Evolutionary conservation across 2,888 invertebrate species (phyloP), one percentile per base, ranked within the genome.

Genomic region (Apamea crenata): DNA sequence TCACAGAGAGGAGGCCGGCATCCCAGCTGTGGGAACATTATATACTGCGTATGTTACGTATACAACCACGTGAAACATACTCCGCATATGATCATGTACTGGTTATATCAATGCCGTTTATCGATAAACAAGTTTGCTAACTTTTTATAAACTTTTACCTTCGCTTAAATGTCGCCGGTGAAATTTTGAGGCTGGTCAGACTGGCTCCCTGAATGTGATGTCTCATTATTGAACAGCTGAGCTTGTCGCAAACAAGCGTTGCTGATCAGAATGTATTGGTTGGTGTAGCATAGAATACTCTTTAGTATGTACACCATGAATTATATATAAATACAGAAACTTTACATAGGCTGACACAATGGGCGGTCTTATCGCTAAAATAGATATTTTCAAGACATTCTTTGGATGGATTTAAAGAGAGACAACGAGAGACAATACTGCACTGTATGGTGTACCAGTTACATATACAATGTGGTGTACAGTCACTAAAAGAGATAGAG

Each of bases 71-170:
- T 66, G 36, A 71, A 84, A 81, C 78, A 21, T 80, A 80, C 59
- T 66, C 81, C 6, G 50, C 65, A 85, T 72, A 80, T 40, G 50
- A 78, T 85, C 79, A 77, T 72, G 76, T 77, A 88, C 80, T 80
- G 77, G 69, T 83, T 69, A 72, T 82, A 88, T 86, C 80, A 81
- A 67, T 65, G 73, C 71, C 53, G 68, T 84, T 80, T 72, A 90
- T 87, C 83, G 65, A 79, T 74, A 78, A 86, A 88, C 88, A 61
- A 72, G 88, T 90, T 86, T 87, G 80, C 77, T 75, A 63, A 81
- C 75, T 89, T 87, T 88, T 81, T 81, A 86, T 81, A 71, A 81
- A 89, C 88, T 89, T 88, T 89, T 90, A 90, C 90, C 89, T 83
- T 83, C 88, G 53, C 59, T 81, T 82, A 84, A 88, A 88, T 88